These are phyloP conservation scores for Lottia scabra DNA, from an alignment of 2,888 invertebrate genomes.

Conservation along the genomic window DNA sequence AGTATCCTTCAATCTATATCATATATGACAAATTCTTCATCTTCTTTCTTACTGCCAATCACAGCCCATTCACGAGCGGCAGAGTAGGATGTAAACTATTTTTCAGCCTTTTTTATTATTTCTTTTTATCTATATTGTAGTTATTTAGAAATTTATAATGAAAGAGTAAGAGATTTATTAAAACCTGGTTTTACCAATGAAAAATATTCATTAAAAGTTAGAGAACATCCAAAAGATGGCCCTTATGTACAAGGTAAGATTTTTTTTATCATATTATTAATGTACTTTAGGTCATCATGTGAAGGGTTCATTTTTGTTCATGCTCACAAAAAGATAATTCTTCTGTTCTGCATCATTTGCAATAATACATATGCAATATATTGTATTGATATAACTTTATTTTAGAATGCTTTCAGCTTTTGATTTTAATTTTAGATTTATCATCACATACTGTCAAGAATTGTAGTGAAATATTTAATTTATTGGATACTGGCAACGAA, in stretches of 20 bases:
- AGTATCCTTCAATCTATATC: too few species aligned
- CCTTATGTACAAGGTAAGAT: constrained; percentile 85
- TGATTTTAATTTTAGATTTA: constrained; percentile 49
- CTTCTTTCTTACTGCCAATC: too few species aligned
- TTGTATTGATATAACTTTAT: not conserved
- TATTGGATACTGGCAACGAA: constrained; percentile 63
- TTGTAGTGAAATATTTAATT: constrained; percentile 54
- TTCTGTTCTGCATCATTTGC: too few species aligned
- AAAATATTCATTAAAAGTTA: constrained; percentile 79
- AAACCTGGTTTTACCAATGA: constrained; percentile 52
- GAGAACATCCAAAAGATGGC: constrained; percentile 83
- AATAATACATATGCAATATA: too few species aligned
- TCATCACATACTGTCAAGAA: constrained; percentile 62
- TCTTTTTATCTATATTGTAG: constrained; percentile 68
- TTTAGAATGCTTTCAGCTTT: not conserved
- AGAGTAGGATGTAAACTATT: too few species aligned
- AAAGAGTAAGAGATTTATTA: constrained; percentile 82
- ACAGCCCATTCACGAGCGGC: too few species aligned
- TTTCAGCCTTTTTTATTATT: too few species aligned
- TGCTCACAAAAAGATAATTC: too few species aligned
- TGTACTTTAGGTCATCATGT: too few species aligned
- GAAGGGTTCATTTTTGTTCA: too few species aligned
- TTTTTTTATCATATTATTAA: too few species aligned
- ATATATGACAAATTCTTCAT: too few species aligned
- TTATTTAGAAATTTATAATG: constrained; percentile 88